These are phyloP conservation scores for Polylopha cassiicola DNA, from an alignment of 2,888 invertebrate species.

Conservation along the genomic window DNA sequence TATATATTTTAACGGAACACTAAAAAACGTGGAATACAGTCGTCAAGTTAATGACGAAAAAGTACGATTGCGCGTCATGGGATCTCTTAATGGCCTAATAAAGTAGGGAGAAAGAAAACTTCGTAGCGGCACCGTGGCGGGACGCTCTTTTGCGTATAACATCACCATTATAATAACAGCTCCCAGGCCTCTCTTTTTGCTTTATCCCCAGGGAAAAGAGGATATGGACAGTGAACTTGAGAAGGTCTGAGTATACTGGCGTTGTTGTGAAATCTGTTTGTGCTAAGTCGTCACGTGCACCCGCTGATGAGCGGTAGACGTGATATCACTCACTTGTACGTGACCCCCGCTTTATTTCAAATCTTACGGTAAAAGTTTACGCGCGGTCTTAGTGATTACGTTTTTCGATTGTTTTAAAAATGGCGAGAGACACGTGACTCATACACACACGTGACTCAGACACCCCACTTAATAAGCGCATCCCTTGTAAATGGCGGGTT, in stretches of 20 bases:
- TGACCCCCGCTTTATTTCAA: slow-evolving; percentile 66
- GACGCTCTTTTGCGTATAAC: slow-evolving; percentile 70
- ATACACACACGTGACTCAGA: too few relatives aligned
- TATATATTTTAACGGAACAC: slow-evolving; percentile 14
- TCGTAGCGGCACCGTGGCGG: slow-evolving; percentile 45
- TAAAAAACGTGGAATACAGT: slow-evolving; percentile 51
- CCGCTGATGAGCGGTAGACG: slow-evolving; percentile 75
- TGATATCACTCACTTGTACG: slow-evolving; percentile 75
- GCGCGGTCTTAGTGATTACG: slow-evolving; percentile 19
- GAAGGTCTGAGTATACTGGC: slow-evolving; percentile 48
- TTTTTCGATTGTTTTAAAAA: too few relatives aligned
- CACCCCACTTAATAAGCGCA: too few relatives aligned
- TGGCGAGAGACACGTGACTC: too few relatives aligned
- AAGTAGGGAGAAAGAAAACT: slow-evolving; percentile 72
- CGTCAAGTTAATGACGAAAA: slow-evolving; percentile 56
- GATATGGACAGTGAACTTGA: slow-evolving; percentile 29
- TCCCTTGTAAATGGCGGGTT: too few relatives aligned
- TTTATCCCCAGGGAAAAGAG: slow-evolving; percentile 29
- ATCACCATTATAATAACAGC: slow-evolving; percentile 50
- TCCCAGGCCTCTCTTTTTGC: slow-evolving; percentile 34
- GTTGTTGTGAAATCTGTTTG: slow-evolving; percentile 72
- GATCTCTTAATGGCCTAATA: slow-evolving; percentile 72
- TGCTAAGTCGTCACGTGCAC: slow-evolving; percentile 74
- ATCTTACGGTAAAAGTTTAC: slow-evolving; percentile 52
- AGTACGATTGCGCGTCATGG: slow-evolving; percentile 66